Conservation (phyloP, 2,797 vertebrate species). For the Argentina silus region DNA sequence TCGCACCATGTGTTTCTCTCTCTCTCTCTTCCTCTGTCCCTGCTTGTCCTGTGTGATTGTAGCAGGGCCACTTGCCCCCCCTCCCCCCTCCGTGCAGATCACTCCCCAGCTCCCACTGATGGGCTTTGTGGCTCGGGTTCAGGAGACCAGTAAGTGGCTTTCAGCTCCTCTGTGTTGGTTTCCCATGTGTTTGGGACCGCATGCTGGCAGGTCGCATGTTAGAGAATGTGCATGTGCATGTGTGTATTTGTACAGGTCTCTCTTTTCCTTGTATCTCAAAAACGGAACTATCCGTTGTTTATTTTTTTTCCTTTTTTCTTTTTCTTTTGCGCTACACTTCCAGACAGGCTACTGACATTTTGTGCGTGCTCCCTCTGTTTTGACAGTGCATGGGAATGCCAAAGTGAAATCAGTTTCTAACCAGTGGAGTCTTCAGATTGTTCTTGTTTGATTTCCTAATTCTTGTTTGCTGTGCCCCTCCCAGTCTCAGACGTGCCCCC, state of each 20-base stretch:
- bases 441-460: constrained; percentile 7
- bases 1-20: not conserved
- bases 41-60: constrained; percentile 9
- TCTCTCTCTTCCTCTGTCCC: not conserved
- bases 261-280: no score
- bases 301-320: not conserved
- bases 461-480: not conserved
- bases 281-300: not conserved
- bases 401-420: not conserved
- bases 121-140: constrained; percentile 99
- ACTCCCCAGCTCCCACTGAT: constrained; percentile 99
- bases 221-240: not conserved
- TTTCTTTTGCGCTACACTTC: not conserved
- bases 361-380: not conserved
- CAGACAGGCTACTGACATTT: not conserved
- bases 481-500: constrained; percentile 94
- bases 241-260: not conserved
- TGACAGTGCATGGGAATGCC: constrained; percentile 28
- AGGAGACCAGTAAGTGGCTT: constrained; percentile 98
- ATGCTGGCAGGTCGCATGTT: no score
- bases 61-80: constrained; percentile 84
- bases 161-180: constrained; percentile 30
- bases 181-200: not conserved
- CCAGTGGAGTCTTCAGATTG: not conserved
- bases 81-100: constrained; percentile 91